Evolutionary conservation across 2,888 invertebrate genomes (phyloP).

Genomic region (Geotrupes spiniger): DNA sequence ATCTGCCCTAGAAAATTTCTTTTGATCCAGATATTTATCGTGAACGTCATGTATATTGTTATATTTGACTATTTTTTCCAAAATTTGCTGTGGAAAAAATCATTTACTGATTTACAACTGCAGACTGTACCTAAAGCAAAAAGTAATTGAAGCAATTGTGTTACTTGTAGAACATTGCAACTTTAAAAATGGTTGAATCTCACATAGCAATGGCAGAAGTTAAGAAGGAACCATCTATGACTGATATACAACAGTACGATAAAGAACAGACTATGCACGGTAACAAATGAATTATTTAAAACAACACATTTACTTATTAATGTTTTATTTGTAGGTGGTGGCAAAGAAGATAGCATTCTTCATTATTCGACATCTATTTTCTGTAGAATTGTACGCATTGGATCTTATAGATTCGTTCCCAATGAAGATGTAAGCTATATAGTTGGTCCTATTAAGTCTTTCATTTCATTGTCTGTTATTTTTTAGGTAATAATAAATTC

Average conservation of each 20-base stretch:
- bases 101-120: too few species aligned
- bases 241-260: constrained; percentile 34
- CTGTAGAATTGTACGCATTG: constrained; percentile 80
- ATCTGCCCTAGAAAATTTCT: too few species aligned
- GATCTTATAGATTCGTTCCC: constrained; percentile 78
- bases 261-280: constrained; percentile 4
- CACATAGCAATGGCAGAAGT: constrained; percentile 32
- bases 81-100: too few species aligned
- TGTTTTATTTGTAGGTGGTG: constrained; percentile 23
- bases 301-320: background rate
- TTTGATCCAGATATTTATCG: too few species aligned
- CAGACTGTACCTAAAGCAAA: too few species aligned
- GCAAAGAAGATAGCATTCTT: constrained; percentile 24
- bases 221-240: constrained; percentile 43
- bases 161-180: constrained; percentile 10
- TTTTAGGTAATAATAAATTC: constrained; percentile 33
- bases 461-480: background rate
- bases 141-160: too few species aligned
- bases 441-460: constrained; percentile 6
- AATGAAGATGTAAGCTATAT: constrained; percentile 64
- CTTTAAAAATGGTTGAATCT: constrained; percentile 19
- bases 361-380: constrained; percentile 26
- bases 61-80: too few species aligned
- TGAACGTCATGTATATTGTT: too few species aligned
- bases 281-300: background rate